phyloP scores from a whole-genome alignment of 2,888 invertebrate species.

The Oxystoma pomonae region DNA sequence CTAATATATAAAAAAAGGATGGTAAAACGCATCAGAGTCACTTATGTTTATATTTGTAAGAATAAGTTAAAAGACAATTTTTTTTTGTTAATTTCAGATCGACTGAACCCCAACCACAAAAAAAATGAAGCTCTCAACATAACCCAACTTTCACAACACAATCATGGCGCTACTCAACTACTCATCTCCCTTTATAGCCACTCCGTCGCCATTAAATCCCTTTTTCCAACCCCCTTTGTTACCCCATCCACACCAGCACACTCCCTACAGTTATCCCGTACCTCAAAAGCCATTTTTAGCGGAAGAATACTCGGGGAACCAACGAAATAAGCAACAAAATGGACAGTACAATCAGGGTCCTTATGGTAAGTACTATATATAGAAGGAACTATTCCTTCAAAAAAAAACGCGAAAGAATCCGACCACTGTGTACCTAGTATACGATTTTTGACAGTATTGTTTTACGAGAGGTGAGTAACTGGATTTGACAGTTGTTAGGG shows the following conservation, averaged over 20 bases:
- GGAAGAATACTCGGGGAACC: slow-evolving; percentile 44
- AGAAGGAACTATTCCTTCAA: too few species aligned
- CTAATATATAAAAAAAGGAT: too few species aligned
- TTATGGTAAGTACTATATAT: not conserved
- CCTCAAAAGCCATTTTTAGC: slow-evolving; percentile 43
- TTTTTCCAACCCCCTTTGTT: slow-evolving; percentile 34
- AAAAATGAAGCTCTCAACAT: not conserved
- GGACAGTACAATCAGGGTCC: slow-evolving; percentile 13
- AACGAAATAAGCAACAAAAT: slow-evolving; percentile 35
- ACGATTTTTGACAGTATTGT: too few species aligned
- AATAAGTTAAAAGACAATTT: too few species aligned
- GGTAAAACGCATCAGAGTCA: too few species aligned
- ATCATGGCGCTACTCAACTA: slow-evolving; percentile 44
- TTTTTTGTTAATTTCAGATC: not conserved
- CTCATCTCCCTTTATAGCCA: slow-evolving; percentile 40
- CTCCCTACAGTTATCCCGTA: slow-evolving; percentile 42
- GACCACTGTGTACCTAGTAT: too few species aligned
- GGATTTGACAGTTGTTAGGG: too few species aligned
- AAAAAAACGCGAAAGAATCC: too few species aligned
- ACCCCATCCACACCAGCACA: slow-evolving; percentile 28
- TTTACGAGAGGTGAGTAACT: too few species aligned
- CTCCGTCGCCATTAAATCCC: slow-evolving; percentile 37
- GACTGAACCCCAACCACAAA: not conserved
- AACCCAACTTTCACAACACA: not conserved
- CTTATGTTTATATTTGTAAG: too few species aligned